phyloP scores from a whole-genome alignment of 2,797 vertebrate species.

The Chaetophractus vellerosus region DNA sequence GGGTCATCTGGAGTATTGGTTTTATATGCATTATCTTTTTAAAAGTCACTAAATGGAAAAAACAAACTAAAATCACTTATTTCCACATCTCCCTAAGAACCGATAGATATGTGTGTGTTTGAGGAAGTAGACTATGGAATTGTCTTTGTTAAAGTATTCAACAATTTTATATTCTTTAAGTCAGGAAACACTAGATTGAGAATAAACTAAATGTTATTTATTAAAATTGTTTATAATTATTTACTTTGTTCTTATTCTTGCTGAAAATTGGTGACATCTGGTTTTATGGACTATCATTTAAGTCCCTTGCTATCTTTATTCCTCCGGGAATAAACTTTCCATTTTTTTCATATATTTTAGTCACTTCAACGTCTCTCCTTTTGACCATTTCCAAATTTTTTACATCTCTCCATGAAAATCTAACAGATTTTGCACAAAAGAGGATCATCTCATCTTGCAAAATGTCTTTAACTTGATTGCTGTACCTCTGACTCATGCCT shows the following conservation, averaged over 20 bases:
- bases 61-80: not conserved
- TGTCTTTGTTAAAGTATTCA: not conserved
- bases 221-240: not conserved
- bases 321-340: not conserved
- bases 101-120: not conserved
- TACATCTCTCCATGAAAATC: not conserved
- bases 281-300: not conserved
- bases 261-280: not conserved
- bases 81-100: not conserved
- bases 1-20: not conserved
- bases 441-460: not conserved
- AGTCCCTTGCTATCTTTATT: not conserved
- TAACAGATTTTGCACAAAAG: not conserved
- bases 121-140: not conserved
- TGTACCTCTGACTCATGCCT: not conserved
- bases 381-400: not conserved
- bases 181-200: not conserved
- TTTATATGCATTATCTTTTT: not conserved
- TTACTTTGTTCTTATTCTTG: not conserved
- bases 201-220: slow-evolving; percentile 14
- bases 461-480: not conserved
- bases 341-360: not conserved
- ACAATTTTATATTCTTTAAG: not conserved
- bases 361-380: not conserved
- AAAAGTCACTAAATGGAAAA: not conserved